Percentiles rank a stretch among this genome's conserved stretches.
Evolutionary conservation across 2,797 vertebrate species (phyloP).

Genomic region (Pangasius mekongensis): DNA sequence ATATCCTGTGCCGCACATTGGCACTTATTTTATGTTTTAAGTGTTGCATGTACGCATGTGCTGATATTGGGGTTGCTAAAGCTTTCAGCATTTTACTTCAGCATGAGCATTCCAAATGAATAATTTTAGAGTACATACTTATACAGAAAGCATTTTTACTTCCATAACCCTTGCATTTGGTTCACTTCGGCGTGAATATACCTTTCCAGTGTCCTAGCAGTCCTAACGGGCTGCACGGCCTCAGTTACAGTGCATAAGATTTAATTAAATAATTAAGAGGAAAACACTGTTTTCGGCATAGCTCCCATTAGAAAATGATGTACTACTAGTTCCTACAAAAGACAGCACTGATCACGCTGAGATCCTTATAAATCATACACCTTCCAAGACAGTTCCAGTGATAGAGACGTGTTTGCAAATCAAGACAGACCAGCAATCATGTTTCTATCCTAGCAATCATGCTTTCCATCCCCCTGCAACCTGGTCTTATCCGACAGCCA

Average conservation of each 20-base stretch:
- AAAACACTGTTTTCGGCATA: neutral
- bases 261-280: neutral
- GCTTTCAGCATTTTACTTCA: neutral
- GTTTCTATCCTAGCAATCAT: slow-evolving; percentile 35
- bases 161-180: neutral
- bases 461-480: slow-evolving; percentile 44
- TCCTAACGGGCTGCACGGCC: neutral
- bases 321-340: neutral
- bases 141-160: neutral
- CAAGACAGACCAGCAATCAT: slow-evolving; percentile 44
- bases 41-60: neutral
- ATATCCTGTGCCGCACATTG: neutral
- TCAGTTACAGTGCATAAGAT: neutral
- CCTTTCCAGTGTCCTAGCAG: neutral
- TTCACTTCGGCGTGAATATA: neutral
- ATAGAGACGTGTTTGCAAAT: slow-evolving; percentile 30
- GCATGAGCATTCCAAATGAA: neutral
- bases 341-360: neutral
- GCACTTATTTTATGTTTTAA: neutral
- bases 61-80: neutral
- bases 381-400: neutral
- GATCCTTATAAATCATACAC: neutral
- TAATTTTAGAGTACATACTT: no score
- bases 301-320: neutral
- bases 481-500: slow-evolving; percentile 55